Evolutionary conservation across 2,888 invertebrate genomes (phyloP), one percentile per base, ranked within the genome.

Genomic region (Orchestes rusci): DNA sequence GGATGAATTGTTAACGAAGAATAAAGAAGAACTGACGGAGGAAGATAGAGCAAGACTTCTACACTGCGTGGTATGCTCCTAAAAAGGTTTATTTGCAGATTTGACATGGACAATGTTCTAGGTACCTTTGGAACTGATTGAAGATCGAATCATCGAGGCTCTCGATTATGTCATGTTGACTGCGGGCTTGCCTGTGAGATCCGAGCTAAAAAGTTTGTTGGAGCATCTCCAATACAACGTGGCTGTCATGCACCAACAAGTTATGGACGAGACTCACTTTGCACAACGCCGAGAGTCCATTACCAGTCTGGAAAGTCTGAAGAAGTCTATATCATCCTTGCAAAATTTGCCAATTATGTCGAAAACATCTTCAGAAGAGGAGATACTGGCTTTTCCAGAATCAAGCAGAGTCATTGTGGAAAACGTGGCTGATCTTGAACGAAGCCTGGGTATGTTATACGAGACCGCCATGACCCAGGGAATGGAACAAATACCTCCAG

Each of bases 81-180:
- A n/a, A n/a, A n/a, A n/a, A n/a, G n/a, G n/a, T n/a, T n/a, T n/a
- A n/a, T n/a, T n/a, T n/a, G n/a, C n/a, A n/a, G n/a, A n/a, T n/a
- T n/a, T n/a, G n/a, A n/a, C n/a, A n/a, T n/a, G n/a, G n/a, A n/a
- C n/a, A n/a, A n/a, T n/a, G n/a, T n/a, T 42, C 30, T 23, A 47
- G 47, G 27, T 73, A 59, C 72, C 73, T 27, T 64, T 76, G 27
- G 75, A 73, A 53, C 65, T 70, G 5, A 72, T 70, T 51, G 73
- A 75, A 53, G 72, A 73, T 39, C 70, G 73, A 42, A 73, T 76
- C 65, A 70, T 75, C 37, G 68, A 74, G 50, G 69, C 72, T n/a
- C 65, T 75, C 37, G 65, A 69, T 43, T 50, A 54, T 19, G 39
- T 62, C 8, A 51, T 51, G 48, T 36, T 47, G 8, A 32, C 48